A percentile compares a stretch with the other conserved stretches of the same genome.
phyloP scores from a whole-genome alignment of 1,140 invertebrate genomes.

The Orius insidiosus region DNA sequence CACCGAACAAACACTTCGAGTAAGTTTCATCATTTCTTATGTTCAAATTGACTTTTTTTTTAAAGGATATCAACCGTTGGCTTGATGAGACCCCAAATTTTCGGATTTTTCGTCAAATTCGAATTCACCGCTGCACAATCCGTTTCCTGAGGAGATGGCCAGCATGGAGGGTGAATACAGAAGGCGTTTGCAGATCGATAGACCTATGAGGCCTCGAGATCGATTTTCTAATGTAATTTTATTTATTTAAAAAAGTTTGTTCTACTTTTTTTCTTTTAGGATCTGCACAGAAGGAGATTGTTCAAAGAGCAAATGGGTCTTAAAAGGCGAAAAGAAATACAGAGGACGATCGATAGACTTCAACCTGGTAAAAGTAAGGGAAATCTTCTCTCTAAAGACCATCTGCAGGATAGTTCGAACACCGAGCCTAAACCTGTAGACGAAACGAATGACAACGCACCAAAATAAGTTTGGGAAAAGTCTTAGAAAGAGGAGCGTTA shows the following conservation, averaged over 20 bases:
- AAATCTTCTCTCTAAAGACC: constrained; percentile 42
- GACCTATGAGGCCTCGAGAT: constrained; percentile 19
- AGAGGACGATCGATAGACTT: constrained; percentile 60
- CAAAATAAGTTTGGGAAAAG: constrained; percentile 66
- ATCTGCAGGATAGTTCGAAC: constrained; percentile 6
- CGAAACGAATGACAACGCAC: constrained; percentile 42
- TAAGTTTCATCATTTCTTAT: constrained; percentile 22
- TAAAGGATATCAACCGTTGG: constrained; percentile 69
- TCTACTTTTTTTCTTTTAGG: constrained; percentile 16
- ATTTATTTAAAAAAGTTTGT: background rate
- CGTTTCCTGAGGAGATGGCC: constrained; percentile 20
- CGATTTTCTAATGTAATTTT: constrained; percentile 17
- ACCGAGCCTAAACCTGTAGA: constrained; percentile 32
- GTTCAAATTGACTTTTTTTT: constrained; percentile 5
- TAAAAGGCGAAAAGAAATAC: constrained; percentile 47
- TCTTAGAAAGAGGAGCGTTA: constrained; percentile 40
- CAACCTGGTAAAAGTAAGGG: constrained; percentile 73
- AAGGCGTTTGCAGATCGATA: constrained; percentile 24
- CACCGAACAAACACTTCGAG: constrained; percentile 64
- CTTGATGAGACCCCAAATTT: constrained; percentile 62
- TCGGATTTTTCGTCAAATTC: constrained; percentile 52
- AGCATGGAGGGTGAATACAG: constrained; percentile 27
- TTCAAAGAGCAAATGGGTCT: constrained; percentile 19
- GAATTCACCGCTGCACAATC: constrained; percentile 38
- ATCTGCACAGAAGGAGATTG: constrained; percentile 17